phyloP scores from a whole-genome alignment of 1,140 invertebrate genomes.

The Drosophila mayri region DNA sequence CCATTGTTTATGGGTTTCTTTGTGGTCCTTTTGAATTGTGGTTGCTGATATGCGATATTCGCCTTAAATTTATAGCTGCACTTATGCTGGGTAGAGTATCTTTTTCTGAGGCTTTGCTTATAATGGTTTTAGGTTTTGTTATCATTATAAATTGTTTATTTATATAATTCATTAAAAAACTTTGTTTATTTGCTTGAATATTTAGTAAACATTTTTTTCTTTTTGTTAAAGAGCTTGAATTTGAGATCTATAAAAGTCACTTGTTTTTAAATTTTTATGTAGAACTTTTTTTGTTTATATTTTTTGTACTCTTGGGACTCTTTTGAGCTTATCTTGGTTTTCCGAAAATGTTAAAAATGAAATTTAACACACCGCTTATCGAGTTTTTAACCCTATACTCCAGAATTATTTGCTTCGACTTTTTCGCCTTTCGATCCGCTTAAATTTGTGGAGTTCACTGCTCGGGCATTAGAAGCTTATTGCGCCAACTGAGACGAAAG shows the following conservation, averaged over 20 bases:
- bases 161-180: not conserved
- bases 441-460: constrained; percentile 32
- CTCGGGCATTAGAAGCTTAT: constrained; percentile 62
- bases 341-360: not conserved
- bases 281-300: not conserved
- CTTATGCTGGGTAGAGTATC: not conserved
- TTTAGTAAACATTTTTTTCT: not conserved
- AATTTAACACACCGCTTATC: constrained; percentile 2
- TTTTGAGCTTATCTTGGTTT: not conserved
- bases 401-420: not conserved
- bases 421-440: constrained; percentile 27
- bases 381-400: not conserved
- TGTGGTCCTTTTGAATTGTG: constrained; percentile 7
- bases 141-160: not conserved
- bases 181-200: too few species aligned
- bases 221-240: not conserved
- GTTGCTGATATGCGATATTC: constrained; percentile 1
- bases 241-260: too few species aligned
- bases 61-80: not conserved
- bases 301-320: not conserved
- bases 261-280: not conserved
- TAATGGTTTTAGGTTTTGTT: not conserved
- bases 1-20: constrained; percentile 15
- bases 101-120: not conserved
- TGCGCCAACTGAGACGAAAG: constrained; percentile 47